Percentiles rank a stretch among this genome's conserved stretches.
These are phyloP conservation scores for Neodiprion virginianus DNA, from an alignment of 1,140 invertebrate species.

Conservation along the genomic window DNA sequence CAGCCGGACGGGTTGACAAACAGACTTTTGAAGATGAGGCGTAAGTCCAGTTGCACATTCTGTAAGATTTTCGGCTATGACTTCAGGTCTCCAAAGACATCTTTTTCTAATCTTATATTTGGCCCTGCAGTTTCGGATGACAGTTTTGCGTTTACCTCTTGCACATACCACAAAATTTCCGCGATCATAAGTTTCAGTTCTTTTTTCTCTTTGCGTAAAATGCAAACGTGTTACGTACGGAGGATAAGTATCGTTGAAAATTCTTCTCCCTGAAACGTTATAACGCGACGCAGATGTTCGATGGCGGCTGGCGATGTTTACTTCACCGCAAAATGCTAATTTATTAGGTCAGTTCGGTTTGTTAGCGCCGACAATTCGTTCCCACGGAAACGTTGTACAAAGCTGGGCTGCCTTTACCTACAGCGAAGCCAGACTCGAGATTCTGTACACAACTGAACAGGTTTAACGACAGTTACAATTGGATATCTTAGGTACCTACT, in stretches of 20 bases:
- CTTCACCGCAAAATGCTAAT: constrained; percentile 45
- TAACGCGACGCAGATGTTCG: constrained; percentile 11
- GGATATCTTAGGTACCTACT: too few species aligned
- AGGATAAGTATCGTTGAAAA: not conserved
- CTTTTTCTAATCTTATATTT: too few species aligned
- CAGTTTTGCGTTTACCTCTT: not conserved
- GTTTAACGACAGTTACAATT: too few species aligned
- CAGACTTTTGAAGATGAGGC: constrained; percentile 43
- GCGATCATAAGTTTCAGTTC: too few species aligned
- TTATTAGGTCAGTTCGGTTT: constrained; percentile 46
- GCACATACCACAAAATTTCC: too few species aligned
- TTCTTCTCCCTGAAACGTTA: too few species aligned
- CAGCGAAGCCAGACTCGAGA: not conserved
- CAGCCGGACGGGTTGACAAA: constrained; percentile 35
- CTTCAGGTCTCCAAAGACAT: too few species aligned
- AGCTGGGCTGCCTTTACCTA: not conserved
- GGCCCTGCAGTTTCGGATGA: not conserved
- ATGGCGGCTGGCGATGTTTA: constrained; percentile 34
- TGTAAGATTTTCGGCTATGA: not conserved
- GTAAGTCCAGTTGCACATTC: constrained; percentile 37
- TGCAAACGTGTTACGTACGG: not conserved
- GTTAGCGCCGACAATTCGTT: constrained; percentile 32
- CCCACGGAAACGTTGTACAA: constrained; percentile 31
- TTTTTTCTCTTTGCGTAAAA: too few species aligned
- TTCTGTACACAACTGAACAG: too few species aligned